These are phyloP conservation scores for Pseudorhombus dupliciocellatus DNA, from an alignment of 2,113 vertebrate species.

Conservation along the genomic window DNA sequence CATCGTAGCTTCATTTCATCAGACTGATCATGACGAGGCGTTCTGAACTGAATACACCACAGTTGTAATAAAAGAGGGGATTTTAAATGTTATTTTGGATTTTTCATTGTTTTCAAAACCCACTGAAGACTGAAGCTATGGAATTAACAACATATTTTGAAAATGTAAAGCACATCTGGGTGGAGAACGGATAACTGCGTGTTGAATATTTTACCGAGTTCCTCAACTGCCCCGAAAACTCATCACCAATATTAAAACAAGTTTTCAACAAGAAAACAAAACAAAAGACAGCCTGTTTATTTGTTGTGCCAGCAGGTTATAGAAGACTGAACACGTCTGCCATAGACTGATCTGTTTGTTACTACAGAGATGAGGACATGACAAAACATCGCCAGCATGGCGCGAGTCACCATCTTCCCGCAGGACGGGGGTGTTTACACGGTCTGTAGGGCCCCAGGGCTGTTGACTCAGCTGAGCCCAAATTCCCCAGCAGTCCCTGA, in stretches of 20 bases:
- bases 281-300: conserved; percentile 36
- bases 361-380: conserved; percentile 57
- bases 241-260: background rate
- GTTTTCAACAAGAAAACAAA: conserved; percentile 10
- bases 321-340: conserved; percentile 42
- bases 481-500: conserved; percentile 33
- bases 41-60: too few relatives aligned
- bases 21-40: too few relatives aligned
- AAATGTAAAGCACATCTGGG: background rate
- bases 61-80: too few relatives aligned
- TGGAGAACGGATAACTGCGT: background rate
- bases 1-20: too few relatives aligned
- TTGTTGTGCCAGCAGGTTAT: conserved; percentile 3
- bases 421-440: conserved; percentile 57
- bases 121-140: background rate
- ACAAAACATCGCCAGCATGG: conserved; percentile 58
- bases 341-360: conserved; percentile 65
- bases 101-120: too few relatives aligned
- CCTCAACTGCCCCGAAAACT: too few relatives aligned
- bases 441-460: conserved; percentile 40
- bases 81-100: too few relatives aligned
- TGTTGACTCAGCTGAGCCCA: conserved; percentile 71
- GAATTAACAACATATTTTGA: background rate
- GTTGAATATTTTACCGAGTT: too few relatives aligned
- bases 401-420: conserved; percentile 55